phyloP scores from a whole-genome alignment of 64 coral and sea anemone genomes.

The Montipora capricornis region DNA sequence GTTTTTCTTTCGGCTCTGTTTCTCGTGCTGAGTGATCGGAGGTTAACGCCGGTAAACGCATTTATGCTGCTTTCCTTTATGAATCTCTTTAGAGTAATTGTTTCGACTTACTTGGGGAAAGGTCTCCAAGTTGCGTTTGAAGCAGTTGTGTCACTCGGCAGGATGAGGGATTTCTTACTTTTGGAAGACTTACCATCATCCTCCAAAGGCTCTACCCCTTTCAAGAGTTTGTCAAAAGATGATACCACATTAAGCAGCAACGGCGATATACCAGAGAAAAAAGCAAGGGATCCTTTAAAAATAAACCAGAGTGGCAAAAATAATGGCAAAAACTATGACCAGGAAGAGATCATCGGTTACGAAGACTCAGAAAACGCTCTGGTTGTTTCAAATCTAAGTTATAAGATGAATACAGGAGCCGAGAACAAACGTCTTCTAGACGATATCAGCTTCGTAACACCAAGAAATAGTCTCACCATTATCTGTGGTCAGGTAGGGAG shows the following conservation, averaged over 20 bases:
- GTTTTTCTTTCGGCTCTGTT: background rate
- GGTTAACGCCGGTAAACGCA: background rate
- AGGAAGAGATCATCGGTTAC: background rate
- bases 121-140: background rate
- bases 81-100: background rate
- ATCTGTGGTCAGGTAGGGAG: background rate
- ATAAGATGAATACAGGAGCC: background rate
- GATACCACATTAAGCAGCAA: background rate
- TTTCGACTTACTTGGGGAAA: background rate
- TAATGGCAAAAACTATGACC: background rate
- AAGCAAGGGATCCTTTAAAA: background rate
- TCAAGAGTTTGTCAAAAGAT: background rate
- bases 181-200: background rate
- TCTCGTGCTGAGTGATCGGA: background rate
- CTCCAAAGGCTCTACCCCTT: background rate
- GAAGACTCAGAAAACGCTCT: background rate
- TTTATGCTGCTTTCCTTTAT: conserved; percentile 18
- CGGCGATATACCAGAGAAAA: background rate
- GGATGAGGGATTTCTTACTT: conserved; percentile 7
- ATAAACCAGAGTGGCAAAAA: background rate
- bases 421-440: background rate
- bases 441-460: background rate
- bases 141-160: background rate
- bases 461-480: background rate
- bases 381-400: background rate